Percentiles rank a stretch among this genome's conserved stretches.
Conservation (phyloP, 2,797 vertebrate genomes). For the Melanotaenia parkinsoni region DNA sequence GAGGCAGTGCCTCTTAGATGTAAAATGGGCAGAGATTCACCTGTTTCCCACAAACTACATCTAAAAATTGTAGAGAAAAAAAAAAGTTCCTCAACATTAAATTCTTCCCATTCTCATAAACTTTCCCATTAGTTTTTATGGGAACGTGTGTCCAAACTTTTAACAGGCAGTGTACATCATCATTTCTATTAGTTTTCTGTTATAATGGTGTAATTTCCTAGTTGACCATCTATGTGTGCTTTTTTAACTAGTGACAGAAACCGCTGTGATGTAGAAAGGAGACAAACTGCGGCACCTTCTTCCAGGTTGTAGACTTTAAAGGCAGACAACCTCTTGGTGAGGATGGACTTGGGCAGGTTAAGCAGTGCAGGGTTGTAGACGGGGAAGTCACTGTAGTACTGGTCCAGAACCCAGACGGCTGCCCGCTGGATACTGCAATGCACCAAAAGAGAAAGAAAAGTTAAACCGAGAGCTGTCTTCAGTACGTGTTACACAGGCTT, state of each 20-base stretch:
- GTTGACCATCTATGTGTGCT: no score
- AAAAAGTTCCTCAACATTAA: no score
- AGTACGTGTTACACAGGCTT: accelerated
- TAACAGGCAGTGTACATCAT: no score
- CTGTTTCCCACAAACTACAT: no score
- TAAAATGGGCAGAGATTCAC: no score
- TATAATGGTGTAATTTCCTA: background rate
- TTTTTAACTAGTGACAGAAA: background rate
- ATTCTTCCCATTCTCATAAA: no score
- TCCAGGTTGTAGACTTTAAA: conserved; percentile 96
- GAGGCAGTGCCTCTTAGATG: no score
- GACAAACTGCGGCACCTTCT: conserved; percentile 82
- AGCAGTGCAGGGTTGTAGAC: conserved; percentile 94
- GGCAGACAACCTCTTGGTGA: conserved; percentile 94
- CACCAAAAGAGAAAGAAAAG: conserved; percentile 3
- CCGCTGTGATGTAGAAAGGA: background rate
- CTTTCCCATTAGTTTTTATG: no score
- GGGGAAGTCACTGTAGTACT: conserved; percentile 95
- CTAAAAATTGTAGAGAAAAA: no score
- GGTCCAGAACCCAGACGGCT: conserved; percentile 92
- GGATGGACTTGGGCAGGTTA: conserved; percentile 94
- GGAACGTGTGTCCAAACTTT: no score
- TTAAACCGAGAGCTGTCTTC: background rate
- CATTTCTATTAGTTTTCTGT: no score
- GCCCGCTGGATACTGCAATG: conserved; percentile 90